Evolutionary conservation across 2,797 vertebrate genomes (phyloP).

Genomic region (Sphenopsis melanotis): DNA sequence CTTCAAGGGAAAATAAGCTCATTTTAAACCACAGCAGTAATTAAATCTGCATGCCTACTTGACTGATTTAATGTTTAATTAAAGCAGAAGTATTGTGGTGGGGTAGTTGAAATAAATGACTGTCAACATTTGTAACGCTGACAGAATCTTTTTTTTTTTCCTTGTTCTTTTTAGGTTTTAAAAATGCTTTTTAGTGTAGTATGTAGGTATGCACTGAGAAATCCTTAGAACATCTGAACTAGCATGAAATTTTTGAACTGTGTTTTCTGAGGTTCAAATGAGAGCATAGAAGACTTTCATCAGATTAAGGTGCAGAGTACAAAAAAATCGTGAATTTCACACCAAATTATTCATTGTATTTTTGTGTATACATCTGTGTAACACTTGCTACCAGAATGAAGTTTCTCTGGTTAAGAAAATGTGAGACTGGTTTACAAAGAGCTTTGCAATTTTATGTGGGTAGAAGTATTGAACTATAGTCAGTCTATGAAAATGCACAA

Average conservation of each 20-base stretch:
- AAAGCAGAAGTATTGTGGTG: conserved; percentile 2
- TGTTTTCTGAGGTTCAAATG: not conserved
- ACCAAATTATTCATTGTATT: not conserved
- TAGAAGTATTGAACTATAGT: not conserved
- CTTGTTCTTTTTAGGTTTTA: not conserved
- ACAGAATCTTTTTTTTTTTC: not conserved
- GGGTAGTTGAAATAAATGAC: not conserved
- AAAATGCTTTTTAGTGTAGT: not conserved
- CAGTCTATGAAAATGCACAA: not conserved
- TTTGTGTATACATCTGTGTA: not conserved
- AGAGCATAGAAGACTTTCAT: not conserved
- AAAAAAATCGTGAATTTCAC: not conserved
- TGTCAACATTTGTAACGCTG: not conserved
- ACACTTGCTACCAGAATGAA: not conserved
- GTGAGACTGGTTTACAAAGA: not conserved
- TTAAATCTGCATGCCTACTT: conserved; percentile 32
- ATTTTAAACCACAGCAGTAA: not conserved
- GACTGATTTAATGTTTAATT: conserved; percentile 38
- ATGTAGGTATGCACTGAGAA: not conserved
- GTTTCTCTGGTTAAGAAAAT: not conserved
- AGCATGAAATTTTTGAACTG: not conserved
- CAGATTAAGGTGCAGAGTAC: not conserved
- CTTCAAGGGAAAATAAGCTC: conserved; percentile 39
- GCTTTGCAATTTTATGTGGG: not conserved
- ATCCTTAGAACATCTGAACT: not conserved